Conservation (phyloP, 2,888 invertebrate species). For the Eudemis profundana region DNA sequence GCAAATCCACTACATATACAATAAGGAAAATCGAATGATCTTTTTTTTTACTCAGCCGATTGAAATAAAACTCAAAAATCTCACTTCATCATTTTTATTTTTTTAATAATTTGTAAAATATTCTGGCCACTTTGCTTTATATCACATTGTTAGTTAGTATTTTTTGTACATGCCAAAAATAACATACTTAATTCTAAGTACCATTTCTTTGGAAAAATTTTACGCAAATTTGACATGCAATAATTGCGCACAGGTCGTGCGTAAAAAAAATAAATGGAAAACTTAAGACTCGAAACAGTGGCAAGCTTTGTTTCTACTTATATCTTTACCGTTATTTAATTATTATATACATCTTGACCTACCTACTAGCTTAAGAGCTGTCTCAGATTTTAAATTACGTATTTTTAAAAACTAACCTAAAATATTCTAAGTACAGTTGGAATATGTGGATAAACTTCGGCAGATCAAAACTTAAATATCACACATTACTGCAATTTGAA, state of each 20-base stretch:
- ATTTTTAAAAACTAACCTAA: not conserved
- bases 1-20: too few relatives aligned
- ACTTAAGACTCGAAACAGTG: not conserved
- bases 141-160: not conserved
- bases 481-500: not conserved
- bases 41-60: too few relatives aligned
- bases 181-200: too few relatives aligned
- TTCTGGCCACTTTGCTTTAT: not conserved
- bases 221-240: too few relatives aligned
- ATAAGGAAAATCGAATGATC: too few relatives aligned
- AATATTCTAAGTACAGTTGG: constrained; percentile 12
- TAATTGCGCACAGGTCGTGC: too few relatives aligned
- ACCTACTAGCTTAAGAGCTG: constrained; percentile 8
- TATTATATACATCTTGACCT: constrained; percentile 14
- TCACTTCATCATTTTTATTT: not conserved
- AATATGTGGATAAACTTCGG: not conserved
- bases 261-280: too few relatives aligned
- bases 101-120: not conserved
- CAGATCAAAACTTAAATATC: not conserved
- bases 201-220: too few relatives aligned
- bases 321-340: constrained; percentile 16
- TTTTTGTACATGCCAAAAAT: not conserved
- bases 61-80: not conserved
- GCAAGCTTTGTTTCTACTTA: constrained; percentile 3
- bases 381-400: constrained; percentile 17